phyloP scores from a whole-genome alignment of 37 sponge, comb jelly and placozoan genomes.

The Halichondria panicea region DNA sequence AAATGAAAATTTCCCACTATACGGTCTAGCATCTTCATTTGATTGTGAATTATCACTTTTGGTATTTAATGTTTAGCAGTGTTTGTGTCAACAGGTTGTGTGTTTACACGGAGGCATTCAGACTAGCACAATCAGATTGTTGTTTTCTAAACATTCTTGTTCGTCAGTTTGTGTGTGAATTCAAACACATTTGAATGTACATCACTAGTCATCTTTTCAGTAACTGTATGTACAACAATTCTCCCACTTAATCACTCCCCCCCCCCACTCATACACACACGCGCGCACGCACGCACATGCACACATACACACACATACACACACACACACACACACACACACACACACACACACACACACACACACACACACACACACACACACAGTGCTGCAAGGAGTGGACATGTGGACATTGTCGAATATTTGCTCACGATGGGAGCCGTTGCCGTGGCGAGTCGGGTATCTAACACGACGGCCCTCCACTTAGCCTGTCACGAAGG shows the following conservation, averaged over 20 bases:
- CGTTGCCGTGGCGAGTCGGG: conserved; percentile 21
- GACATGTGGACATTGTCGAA: conserved; percentile 47
- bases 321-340: not conserved
- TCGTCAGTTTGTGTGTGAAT: too few species aligned
- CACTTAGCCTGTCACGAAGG: conserved; percentile 52
- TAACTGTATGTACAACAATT: not conserved
- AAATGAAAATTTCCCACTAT: too few species aligned
- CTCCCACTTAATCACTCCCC: conserved; percentile 17
- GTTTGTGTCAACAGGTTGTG: too few species aligned
- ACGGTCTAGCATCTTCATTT: too few species aligned
- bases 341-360: not conserved
- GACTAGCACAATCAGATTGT: too few species aligned
- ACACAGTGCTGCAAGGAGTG: conserved; percentile 44
- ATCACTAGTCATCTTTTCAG: not conserved
- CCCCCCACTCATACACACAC: not conserved
- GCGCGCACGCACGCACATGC: too few species aligned
- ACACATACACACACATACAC: too few species aligned
- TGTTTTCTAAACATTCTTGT: too few species aligned
- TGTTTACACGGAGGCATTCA: too few species aligned
- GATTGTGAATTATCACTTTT: too few species aligned
- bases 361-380: not conserved
- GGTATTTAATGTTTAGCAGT: too few species aligned
- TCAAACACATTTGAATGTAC: not conserved
- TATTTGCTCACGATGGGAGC: conserved; percentile 51
- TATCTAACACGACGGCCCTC: conserved; percentile 57